A percentile compares a stretch with the other conserved stretches of the same genome.
These are phyloP conservation scores for Caenorhabditis zanzibari DNA, from an alignment of 2,888 invertebrate genomes.

Conservation along the genomic window DNA sequence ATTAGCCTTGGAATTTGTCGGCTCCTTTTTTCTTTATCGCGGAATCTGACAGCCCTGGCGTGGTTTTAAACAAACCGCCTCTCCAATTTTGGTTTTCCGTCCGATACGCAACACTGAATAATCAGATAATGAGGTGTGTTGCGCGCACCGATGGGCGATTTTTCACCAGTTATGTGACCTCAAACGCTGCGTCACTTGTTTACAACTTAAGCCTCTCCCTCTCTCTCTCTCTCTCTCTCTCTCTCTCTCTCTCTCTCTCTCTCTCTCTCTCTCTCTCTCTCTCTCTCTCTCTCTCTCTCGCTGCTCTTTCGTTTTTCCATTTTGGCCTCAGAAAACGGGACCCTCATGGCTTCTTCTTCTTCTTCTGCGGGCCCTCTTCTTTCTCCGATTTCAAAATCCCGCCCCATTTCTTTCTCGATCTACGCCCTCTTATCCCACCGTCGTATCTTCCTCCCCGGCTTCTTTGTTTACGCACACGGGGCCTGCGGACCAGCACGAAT, in stretches of 20 bases:
- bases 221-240: too few species aligned
- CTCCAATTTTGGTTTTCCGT: background rate
- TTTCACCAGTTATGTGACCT: background rate
- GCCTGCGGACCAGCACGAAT: slow-evolving; percentile 40
- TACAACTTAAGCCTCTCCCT: slow-evolving; percentile 27
- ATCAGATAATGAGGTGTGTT: slow-evolving; percentile 11
- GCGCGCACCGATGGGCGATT: background rate
- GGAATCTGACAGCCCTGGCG: slow-evolving; percentile 1
- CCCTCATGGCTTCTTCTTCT: background rate
- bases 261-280: too few species aligned
- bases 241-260: too few species aligned
- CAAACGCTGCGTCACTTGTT: slow-evolving; percentile 31
- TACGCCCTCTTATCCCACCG: slow-evolving; percentile 42
- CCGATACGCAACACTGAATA: background rate
- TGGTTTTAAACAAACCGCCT: background rate
- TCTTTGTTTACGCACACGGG: slow-evolving; percentile 57
- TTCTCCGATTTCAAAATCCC: background rate
- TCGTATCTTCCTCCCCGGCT: slow-evolving; percentile 18
- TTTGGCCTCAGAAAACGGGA: background rate
- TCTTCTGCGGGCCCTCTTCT: slow-evolving; percentile 3
- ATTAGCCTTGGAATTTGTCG: background rate
- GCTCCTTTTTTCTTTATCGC: slow-evolving; percentile 10
- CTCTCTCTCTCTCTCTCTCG: too few species aligned
- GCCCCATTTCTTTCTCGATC: slow-evolving; percentile 41
- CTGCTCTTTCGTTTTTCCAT: too few species aligned